Evolutionary conservation across 2,113 vertebrate species (phyloP).

Genomic region (Collichthys lucidus): DNA sequence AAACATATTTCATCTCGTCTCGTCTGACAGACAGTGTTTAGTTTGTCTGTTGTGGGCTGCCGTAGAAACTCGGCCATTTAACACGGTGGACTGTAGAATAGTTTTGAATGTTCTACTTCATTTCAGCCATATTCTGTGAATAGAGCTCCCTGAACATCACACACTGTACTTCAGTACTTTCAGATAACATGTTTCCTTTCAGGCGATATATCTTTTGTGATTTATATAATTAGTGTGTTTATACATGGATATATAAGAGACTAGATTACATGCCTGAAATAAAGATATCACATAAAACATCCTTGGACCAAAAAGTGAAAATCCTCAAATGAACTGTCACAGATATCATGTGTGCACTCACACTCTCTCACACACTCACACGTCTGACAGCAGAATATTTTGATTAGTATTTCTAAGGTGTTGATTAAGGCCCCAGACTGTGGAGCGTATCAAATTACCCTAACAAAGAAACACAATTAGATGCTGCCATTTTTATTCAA

Average conservation of each 20-base stretch:
- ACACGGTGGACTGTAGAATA: too few relatives aligned
- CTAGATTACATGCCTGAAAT: not conserved
- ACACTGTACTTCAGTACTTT: not conserved
- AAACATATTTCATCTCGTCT: too few relatives aligned
- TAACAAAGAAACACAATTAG: constrained; percentile 80
- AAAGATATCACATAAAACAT: not conserved
- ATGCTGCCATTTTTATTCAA: constrained; percentile 62
- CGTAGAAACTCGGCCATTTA: too few relatives aligned
- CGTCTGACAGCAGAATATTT: constrained; percentile 53
- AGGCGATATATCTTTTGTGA: not conserved
- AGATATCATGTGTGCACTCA: constrained; percentile 3
- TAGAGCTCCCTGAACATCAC: too few relatives aligned
- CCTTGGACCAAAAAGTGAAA: not conserved
- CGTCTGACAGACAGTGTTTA: too few relatives aligned
- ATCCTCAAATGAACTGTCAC: not conserved
- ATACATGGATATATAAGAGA: not conserved
- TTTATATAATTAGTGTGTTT: not conserved
- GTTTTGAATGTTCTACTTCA: too few relatives aligned
- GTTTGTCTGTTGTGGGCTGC: too few relatives aligned
- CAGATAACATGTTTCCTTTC: not conserved
- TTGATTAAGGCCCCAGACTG: constrained; percentile 69
- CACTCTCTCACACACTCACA: not conserved
- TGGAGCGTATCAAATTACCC: constrained; percentile 73
- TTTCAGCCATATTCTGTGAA: too few relatives aligned
- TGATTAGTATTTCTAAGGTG: constrained; percentile 69